Percentiles rank a stretch among this genome's conserved stretches.
These are phyloP conservation scores for Cyanistes caeruleus DNA, from an alignment of 2,113 vertebrate genomes.

Conservation along the genomic window DNA sequence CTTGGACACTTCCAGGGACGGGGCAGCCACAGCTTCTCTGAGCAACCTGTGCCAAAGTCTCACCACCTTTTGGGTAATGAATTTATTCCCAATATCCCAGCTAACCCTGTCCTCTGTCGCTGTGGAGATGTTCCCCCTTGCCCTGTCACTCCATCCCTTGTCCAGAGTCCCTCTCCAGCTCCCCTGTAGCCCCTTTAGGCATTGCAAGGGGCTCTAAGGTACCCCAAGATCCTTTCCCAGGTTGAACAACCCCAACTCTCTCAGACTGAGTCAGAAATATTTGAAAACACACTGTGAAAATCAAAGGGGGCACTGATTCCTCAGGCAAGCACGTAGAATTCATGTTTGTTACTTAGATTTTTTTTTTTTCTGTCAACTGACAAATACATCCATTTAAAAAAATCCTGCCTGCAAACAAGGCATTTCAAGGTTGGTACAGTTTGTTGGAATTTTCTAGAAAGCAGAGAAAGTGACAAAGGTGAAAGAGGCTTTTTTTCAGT, in stretches of 20 bases:
- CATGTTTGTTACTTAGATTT: neutral
- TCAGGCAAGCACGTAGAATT: neutral
- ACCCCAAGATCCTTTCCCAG: neutral
- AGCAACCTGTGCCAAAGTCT: neutral
- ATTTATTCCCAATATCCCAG: neutral
- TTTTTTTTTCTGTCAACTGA: neutral
- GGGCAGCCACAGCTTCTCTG: neutral
- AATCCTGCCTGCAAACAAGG: neutral
- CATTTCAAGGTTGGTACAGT: neutral
- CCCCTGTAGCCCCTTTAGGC: neutral
- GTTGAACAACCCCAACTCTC: neutral
- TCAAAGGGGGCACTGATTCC: constrained; percentile 45
- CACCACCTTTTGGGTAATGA: neutral
- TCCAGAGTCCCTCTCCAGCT: neutral
- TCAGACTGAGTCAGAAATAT: neutral
- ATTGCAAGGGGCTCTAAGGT: neutral
- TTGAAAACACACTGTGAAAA: constrained; percentile 34
- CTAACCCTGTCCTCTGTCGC: neutral
- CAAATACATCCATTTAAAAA: neutral
- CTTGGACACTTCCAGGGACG: neutral
- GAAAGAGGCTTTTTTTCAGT: neutral
- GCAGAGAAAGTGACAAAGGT: neutral
- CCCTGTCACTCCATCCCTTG: neutral
- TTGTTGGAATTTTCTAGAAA: neutral
- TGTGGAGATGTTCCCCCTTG: neutral